phyloP scores from a whole-genome alignment of 2,888 invertebrate genomes.

The Incurvaria masculella region DNA sequence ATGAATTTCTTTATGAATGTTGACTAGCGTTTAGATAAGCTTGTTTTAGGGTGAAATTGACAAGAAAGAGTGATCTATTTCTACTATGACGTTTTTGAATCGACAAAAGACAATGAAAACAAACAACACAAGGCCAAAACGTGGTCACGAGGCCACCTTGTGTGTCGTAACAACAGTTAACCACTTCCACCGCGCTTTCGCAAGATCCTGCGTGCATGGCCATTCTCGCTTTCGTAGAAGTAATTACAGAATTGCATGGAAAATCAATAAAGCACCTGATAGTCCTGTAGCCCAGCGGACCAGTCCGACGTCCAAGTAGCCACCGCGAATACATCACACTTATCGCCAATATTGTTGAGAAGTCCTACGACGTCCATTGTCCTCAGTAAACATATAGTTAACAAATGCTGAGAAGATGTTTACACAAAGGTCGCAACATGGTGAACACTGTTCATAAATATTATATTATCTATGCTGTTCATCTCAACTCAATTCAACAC shows the following conservation, averaged over 20 bases:
- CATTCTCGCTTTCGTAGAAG: neutral
- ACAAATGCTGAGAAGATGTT: too few relatives aligned
- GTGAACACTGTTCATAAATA: too few relatives aligned
- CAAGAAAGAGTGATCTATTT: too few relatives aligned
- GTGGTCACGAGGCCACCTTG: neutral
- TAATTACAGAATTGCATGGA: constrained; percentile 1
- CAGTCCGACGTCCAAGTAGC: constrained; percentile 50
- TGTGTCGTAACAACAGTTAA: neutral
- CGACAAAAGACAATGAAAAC: neutral
- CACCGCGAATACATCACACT: constrained; percentile 47
- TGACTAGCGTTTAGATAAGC: too few relatives aligned
- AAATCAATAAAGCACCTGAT: constrained; percentile 42
- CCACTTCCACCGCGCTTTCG: neutral
- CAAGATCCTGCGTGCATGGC: neutral
- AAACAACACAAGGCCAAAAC: neutral
- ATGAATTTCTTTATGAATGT: neutral
- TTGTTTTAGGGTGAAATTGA: too few relatives aligned
- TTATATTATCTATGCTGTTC: too few relatives aligned
- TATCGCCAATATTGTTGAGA: constrained; percentile 44
- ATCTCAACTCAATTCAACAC: too few relatives aligned
- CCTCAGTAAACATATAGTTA: too few relatives aligned
- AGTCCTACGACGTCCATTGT: constrained; percentile 46
- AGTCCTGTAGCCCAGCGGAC: constrained; percentile 48
- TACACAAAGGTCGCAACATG: too few relatives aligned
- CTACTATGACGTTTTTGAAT: too few relatives aligned